Conservation (phyloP, 2,888 invertebrate genomes). For the Lepidochrysops patricia region DNA sequence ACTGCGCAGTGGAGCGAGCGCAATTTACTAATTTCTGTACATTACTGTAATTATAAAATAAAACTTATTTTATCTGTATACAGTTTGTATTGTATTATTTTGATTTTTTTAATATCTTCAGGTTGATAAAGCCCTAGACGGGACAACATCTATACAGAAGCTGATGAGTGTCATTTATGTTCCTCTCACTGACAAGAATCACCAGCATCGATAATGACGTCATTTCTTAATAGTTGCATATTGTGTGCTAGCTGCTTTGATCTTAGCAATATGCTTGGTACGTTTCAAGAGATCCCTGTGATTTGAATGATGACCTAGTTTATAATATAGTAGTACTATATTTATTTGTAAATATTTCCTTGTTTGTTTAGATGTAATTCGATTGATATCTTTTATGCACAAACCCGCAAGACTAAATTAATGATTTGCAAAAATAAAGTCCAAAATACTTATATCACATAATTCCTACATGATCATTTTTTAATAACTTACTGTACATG, state of each 20-base stretch:
- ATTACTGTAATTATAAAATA: too few species aligned
- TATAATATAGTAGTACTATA: background rate
- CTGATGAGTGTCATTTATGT: conserved; percentile 98
- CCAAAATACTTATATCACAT: background rate
- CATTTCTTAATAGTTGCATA: conserved; percentile 18
- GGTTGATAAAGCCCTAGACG: conserved; percentile 91
- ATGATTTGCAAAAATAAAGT: background rate
- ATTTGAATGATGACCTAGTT: conserved; percentile 12
- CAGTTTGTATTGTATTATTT: too few species aligned
- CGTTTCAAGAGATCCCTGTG: conserved; percentile 21
- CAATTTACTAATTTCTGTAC: too few species aligned
- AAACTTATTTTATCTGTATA: too few species aligned
- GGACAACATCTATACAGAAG: conserved; percentile 81
- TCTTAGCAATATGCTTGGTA: conserved; percentile 20
- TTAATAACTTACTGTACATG: conserved; percentile 10
- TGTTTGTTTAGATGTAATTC: background rate
- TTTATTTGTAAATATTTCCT: conserved; percentile 6
- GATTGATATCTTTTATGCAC: background rate
- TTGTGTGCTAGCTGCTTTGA: conserved; percentile 17
- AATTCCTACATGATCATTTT: background rate
- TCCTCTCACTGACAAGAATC: conserved; percentile 87
- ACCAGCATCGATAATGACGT: conserved; percentile 65
- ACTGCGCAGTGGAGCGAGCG: too few species aligned
- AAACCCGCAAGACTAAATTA: background rate
- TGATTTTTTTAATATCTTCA: conserved; percentile 48